These are phyloP conservation scores for Dufourea novaeangliae DNA, from an alignment of 1,140 invertebrate species.

Conservation along the genomic window DNA sequence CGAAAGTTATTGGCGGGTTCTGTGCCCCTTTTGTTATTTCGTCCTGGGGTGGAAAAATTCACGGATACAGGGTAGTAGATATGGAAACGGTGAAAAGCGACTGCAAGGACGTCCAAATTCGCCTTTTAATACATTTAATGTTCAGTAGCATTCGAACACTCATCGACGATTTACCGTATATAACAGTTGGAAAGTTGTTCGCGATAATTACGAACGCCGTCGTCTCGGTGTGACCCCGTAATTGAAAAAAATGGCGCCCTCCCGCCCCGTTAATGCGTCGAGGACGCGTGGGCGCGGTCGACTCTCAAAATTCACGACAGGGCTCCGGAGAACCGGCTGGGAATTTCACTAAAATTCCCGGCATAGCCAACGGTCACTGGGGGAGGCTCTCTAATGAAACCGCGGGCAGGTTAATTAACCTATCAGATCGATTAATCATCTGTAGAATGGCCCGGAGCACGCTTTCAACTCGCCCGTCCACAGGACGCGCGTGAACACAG, in stretches of 20 bases:
- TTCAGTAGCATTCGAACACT: too few species aligned
- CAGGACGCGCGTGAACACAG: background rate
- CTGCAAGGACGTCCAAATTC: background rate
- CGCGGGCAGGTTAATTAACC: conserved; percentile 72
- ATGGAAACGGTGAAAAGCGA: conserved; percentile 1
- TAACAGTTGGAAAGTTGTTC: conserved; percentile 29
- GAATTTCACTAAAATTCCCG: conserved; percentile 73
- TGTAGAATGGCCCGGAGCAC: conserved; percentile 6
- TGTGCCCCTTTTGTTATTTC: background rate
- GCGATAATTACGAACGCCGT: conserved; percentile 11
- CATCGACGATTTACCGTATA: too few species aligned
- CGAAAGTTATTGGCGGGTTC: conserved; percentile 3
- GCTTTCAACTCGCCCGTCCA: conserved; percentile 27
- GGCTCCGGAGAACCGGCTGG: conserved; percentile 45
- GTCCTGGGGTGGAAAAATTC: background rate
- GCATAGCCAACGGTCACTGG: conserved; percentile 56
- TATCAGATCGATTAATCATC: conserved; percentile 75
- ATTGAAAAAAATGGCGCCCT: conserved; percentile 35
- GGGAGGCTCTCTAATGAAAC: conserved; percentile 67
- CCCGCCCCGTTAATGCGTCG: conserved; percentile 28
- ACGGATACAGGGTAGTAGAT: background rate
- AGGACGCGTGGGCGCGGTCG: conserved; percentile 27
- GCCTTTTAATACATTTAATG: too few species aligned
- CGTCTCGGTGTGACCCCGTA: background rate
- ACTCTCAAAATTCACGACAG: conserved; percentile 67